Evolutionary conservation across 1,140 invertebrate genomes (phyloP).

Genomic region (Lutraria rhynchaena): DNA sequence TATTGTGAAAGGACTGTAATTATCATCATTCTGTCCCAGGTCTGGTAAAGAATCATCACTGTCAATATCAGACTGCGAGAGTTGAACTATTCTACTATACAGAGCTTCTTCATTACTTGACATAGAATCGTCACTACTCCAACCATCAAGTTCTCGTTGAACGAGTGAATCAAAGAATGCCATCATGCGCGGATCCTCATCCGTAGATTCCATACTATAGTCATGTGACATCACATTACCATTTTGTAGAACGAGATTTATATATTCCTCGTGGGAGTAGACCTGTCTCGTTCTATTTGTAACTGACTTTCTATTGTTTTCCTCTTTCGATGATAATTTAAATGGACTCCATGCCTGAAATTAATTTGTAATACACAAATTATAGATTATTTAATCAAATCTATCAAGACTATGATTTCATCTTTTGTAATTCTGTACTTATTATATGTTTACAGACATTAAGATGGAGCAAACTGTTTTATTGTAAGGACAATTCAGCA

Average conservation of each 20-base stretch:
- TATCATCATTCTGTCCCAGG: constrained; percentile 29
- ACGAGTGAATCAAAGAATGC: constrained; percentile 97
- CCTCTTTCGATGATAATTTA: constrained; percentile 45
- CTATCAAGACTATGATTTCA: too few relatives aligned
- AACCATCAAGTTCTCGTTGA: constrained; percentile 92
- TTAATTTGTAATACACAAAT: too few relatives aligned
- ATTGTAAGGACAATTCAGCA: too few relatives aligned
- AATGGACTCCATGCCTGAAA: constrained; percentile 90
- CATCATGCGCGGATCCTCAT: constrained; percentile 97
- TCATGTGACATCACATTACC: constrained; percentile 86
- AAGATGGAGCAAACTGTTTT: too few relatives aligned
- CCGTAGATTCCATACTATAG: constrained; percentile 90
- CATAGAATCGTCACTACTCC: constrained; percentile 71
- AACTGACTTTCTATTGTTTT: background rate
- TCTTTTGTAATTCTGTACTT: too few relatives aligned
- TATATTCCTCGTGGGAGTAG: constrained; percentile 93
- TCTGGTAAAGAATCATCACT: constrained; percentile 47
- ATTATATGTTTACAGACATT: too few relatives aligned
- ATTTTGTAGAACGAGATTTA: constrained; percentile 90
- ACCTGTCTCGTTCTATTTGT: constrained; percentile 86
- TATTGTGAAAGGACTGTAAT: constrained; percentile 76
- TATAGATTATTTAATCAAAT: too few relatives aligned
- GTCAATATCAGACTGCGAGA: constrained; percentile 66
- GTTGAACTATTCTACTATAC: constrained; percentile 71
- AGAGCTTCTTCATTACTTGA: constrained; percentile 73